Percentiles rank a stretch among this genome's conserved stretches.
phyloP scores from a whole-genome alignment of 2,797 vertebrate genomes.

The Xiphorhynchus erythropygius region DNA sequence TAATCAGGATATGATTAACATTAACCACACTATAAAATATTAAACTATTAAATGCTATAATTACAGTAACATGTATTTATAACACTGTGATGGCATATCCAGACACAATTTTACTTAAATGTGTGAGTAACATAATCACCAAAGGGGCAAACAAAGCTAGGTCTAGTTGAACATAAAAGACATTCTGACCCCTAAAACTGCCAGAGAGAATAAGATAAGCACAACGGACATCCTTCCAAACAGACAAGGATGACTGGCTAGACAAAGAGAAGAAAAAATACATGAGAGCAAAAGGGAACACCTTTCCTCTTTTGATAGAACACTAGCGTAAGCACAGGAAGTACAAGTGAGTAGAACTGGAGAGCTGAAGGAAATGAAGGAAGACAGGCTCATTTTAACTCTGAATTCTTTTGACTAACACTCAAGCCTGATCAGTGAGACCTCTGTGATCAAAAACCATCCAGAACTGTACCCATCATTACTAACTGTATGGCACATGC shows the following conservation, averaged over 20 bases:
- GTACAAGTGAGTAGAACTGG: not conserved
- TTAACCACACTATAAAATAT: not conserved
- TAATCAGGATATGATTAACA: not conserved
- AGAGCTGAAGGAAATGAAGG: not conserved
- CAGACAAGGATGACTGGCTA: fast-evolving
- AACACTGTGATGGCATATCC: not conserved
- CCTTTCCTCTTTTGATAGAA: not conserved
- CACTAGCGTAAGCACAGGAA: fast-evolving
- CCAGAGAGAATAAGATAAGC: not conserved
- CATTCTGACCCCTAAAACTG: not conserved
- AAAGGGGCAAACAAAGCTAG: not conserved
- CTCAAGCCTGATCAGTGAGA: not conserved
- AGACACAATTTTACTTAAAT: not conserved
- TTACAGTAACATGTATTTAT: not conserved
- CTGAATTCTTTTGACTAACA: not conserved
- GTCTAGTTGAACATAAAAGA: not conserved
- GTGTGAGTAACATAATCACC: not conserved
- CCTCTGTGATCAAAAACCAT: not conserved
- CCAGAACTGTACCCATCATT: not conserved
- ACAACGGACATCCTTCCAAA: not conserved
- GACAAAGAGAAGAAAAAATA: not conserved
- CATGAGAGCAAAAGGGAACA: not conserved
- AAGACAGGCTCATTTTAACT: not conserved
- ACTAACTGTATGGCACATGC: not conserved
- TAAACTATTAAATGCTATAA: not conserved